Conservation (phyloP, 2,888 invertebrate genomes). For the Elgonia sp. region DNA sequence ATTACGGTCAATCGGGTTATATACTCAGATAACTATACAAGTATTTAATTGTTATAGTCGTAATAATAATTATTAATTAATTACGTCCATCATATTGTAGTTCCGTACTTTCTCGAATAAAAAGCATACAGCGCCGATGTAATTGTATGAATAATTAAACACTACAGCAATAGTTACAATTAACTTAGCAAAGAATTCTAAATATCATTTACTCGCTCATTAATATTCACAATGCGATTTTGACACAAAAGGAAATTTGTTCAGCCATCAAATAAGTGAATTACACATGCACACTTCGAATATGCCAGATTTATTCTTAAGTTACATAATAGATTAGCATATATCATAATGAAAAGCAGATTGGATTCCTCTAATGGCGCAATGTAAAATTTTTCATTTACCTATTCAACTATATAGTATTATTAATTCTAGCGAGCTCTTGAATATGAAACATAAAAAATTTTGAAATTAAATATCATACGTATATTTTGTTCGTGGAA, state of each 20-base stretch:
- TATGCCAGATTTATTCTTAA: slow-evolving; percentile 13
- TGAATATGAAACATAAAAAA: no score
- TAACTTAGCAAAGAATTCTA: background rate
- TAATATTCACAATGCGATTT: slow-evolving; percentile 10
- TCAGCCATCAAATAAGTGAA: slow-evolving; percentile 15
- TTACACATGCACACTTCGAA: background rate
- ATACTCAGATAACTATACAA: background rate
- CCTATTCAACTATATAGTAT: no score
- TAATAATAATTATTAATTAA: background rate
- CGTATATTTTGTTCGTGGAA: no score
- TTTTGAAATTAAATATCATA: no score
- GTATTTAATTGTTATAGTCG: background rate
- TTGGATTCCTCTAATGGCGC: background rate
- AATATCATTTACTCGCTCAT: background rate
- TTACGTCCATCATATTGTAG: background rate
- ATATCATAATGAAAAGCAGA: background rate
- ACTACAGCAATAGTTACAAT: background rate
- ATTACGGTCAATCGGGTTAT: slow-evolving; percentile 2
- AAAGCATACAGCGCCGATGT: background rate
- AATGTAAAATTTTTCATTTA: no score
- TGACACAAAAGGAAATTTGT: background rate
- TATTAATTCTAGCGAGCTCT: no score
- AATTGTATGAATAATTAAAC: background rate
- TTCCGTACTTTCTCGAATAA: background rate
- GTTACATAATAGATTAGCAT: background rate